Percentiles rank a stretch among this genome's conserved stretches.
phyloP scores from a whole-genome alignment of 2,888 invertebrate species.

The Lottia gigantea region DNA sequence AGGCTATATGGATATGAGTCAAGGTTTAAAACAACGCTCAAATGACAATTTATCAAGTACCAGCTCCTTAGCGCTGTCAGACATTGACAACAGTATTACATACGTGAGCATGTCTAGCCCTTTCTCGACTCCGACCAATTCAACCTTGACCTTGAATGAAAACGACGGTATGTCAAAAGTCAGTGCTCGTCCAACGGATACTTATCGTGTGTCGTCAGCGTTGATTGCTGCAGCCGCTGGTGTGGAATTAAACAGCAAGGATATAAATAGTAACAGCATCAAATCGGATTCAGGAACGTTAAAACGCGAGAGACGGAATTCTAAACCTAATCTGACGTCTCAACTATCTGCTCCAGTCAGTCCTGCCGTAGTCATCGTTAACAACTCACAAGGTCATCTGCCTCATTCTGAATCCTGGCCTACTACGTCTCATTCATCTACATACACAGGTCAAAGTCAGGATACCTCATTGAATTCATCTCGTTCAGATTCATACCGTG shows the following conservation, averaged over 20 bases:
- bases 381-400: neutral
- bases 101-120: slow-evolving; percentile 52
- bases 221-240: neutral
- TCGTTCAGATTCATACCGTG: slow-evolving; percentile 53
- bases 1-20: slow-evolving; percentile 43
- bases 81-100: slow-evolving; percentile 43
- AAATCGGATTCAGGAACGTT: neutral
- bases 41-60: slow-evolving; percentile 29
- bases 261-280: slow-evolving; percentile 5
- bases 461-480: slow-evolving; percentile 19
- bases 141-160: slow-evolving; percentile 29
- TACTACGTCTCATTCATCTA: neutral
- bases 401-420: slow-evolving; percentile 17
- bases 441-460: slow-evolving; percentile 14
- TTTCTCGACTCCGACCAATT: slow-evolving; percentile 49
- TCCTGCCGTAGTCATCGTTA: neutral
- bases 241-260: neutral
- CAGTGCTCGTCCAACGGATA: slow-evolving; percentile 3
- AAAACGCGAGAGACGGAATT: neutral
- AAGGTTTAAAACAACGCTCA: slow-evolving; percentile 17
- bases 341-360: neutral
- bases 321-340: neutral
- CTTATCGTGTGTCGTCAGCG: neutral
- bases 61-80: slow-evolving; percentile 34
- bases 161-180: neutral